Percentiles rank a stretch among this genome's conserved stretches.
Conservation (phyloP, 2,797 vertebrate genomes). For the Melanotaenia parkinsoni region DNA sequence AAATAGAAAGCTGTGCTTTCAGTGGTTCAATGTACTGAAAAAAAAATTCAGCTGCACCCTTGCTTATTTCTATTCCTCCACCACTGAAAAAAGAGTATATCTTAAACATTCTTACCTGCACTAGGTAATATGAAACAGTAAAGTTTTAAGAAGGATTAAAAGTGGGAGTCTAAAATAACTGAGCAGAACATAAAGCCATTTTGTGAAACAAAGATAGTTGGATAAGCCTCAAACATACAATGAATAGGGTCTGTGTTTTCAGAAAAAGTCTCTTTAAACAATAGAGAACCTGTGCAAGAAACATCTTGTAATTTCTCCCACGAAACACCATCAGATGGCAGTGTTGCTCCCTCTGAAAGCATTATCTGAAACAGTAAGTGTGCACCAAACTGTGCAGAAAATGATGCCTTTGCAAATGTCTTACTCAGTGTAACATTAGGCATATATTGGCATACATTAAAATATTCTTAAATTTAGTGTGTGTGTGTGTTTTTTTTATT, state of each 20-base stretch:
- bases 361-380: neutral
- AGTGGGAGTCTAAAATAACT: neutral
- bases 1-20: no score
- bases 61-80: neutral
- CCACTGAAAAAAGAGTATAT: no score
- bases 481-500: neutral
- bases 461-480: neutral
- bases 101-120: neutral
- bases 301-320: neutral
- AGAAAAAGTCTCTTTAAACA: neutral
- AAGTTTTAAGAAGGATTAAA: neutral
- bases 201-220: conserved; percentile 3
- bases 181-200: neutral
- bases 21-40: no score
- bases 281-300: neutral
- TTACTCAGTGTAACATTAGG: neutral
- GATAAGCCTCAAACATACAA: conserved; percentile 3
- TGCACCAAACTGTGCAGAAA: neutral
- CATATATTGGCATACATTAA: neutral
- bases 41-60: neutral
- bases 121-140: neutral
- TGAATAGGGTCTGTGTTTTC: neutral
- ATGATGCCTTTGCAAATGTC: neutral
- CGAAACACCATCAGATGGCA: conserved; percentile 50
- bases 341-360: conserved; percentile 33